A percentile compares a stretch with the other conserved stretches of the same genome.
Conservation (phyloP, 2,113 vertebrate genomes). For the Gavia stellata region DNA sequence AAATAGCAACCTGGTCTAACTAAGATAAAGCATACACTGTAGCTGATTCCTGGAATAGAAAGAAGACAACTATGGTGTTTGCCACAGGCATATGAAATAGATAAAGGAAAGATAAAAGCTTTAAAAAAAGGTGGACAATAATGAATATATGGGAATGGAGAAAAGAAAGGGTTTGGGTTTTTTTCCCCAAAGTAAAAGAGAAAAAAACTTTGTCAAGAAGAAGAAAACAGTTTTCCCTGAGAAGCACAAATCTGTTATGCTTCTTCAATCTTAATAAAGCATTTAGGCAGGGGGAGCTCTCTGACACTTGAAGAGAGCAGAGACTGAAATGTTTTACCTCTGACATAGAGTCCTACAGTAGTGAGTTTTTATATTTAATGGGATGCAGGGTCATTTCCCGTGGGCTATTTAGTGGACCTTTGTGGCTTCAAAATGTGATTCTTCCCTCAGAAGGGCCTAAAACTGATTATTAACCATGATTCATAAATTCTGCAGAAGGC, state of each 20-base stretch:
- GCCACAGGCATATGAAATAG: constrained; percentile 70
- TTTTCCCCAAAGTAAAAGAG: neutral
- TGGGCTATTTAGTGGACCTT: constrained; percentile 86
- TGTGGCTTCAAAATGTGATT: constrained; percentile 79
- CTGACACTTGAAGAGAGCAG: constrained; percentile 59
- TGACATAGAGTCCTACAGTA: constrained; percentile 47
- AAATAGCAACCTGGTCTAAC: constrained; percentile 28
- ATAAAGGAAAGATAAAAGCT: constrained; percentile 70
- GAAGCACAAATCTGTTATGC: constrained; percentile 20
- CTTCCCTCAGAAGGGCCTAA: constrained; percentile 83
- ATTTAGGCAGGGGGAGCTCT: constrained; percentile 37
- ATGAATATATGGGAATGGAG: constrained; percentile 38
- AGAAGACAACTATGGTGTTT: constrained; percentile 37
- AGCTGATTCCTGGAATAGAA: constrained; percentile 47
- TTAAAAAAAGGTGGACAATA: constrained; percentile 57
- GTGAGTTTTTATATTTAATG: constrained; percentile 71
- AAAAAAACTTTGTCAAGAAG: constrained; percentile 30
- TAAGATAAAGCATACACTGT: constrained; percentile 60
- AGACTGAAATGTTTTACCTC: constrained; percentile 66
- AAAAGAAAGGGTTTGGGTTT: neutral
- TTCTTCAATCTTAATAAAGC: constrained; percentile 55
- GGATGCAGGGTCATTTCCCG: constrained; percentile 82
- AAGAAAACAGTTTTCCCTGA: neutral
- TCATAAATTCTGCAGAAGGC: constrained; percentile 86
- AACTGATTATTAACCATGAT: constrained; percentile 87